A percentile compares a stretch with the other conserved stretches of the same genome.
phyloP scores from a whole-genome alignment of 2,113 vertebrate species.

The Cromileptes altivelis region DNA sequence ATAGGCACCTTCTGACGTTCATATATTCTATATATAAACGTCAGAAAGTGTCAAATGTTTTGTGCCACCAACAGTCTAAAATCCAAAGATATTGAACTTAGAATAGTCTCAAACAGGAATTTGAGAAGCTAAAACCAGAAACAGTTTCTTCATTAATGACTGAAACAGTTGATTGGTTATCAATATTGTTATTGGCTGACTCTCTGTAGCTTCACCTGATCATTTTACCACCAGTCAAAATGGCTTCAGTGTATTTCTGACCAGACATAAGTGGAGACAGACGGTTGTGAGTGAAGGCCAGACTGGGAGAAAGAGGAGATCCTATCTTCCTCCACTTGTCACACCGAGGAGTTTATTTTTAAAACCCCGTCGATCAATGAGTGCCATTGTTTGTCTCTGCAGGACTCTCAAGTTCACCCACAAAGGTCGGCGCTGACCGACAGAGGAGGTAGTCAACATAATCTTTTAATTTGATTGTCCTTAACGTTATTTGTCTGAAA shows the following conservation, averaged over 20 bases:
- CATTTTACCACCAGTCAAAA: background rate
- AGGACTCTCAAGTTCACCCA: conserved; percentile 49
- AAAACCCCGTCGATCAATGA: conserved; percentile 56
- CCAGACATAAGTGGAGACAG: background rate
- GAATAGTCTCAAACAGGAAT: too few species aligned
- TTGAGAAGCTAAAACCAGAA: too few species aligned
- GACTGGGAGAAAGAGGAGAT: conserved; percentile 1
- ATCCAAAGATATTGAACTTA: too few species aligned
- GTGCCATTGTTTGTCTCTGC: conserved; percentile 36
- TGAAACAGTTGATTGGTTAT: background rate
- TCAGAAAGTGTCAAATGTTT: too few species aligned
- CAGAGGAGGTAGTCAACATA: conserved; percentile 16
- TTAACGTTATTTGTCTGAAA: conserved; percentile 59
- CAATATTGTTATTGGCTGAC: background rate
- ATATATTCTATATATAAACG: too few species aligned
- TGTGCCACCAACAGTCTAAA: too few species aligned
- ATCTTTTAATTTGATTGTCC: conserved; percentile 53
- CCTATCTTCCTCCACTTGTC: conserved; percentile 6
- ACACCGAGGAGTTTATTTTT: conserved; percentile 56
- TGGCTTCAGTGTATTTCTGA: background rate
- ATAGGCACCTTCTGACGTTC: too few species aligned
- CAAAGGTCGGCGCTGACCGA: background rate
- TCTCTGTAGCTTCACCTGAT: too few species aligned
- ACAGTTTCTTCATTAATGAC: too few species aligned
- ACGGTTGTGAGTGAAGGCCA: conserved; percentile 5